Evolutionary conservation across 2,113 vertebrate species (phyloP).

Genomic region (Suricata suricatta): DNA sequence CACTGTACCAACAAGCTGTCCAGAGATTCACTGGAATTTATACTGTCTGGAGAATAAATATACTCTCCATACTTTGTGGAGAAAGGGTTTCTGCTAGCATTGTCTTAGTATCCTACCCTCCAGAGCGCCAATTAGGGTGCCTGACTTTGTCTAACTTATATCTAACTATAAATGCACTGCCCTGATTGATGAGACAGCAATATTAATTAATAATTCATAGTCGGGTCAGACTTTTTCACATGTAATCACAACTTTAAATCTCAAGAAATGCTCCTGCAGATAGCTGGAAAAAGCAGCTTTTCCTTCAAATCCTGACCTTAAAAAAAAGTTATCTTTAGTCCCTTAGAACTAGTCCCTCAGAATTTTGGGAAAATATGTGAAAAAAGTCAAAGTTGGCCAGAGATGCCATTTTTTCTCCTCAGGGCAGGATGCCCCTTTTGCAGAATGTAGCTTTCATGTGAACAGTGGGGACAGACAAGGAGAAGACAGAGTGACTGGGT

Average conservation of each 20-base stretch:
- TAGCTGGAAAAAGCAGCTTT: slow-evolving; percentile 22
- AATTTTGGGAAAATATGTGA: slow-evolving; percentile 8
- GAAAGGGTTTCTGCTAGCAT: slow-evolving; percentile 53
- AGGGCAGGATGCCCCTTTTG: neutral
- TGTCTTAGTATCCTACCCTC: slow-evolving; percentile 64
- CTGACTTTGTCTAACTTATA: slow-evolving; percentile 70
- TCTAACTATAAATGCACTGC: slow-evolving; percentile 78
- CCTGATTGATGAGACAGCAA: slow-evolving; percentile 78
- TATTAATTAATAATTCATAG: slow-evolving; percentile 85
- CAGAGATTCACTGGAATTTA: neutral
- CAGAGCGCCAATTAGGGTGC: slow-evolving; percentile 73
- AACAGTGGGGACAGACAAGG: neutral
- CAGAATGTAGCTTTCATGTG: neutral
- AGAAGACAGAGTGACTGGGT: neutral
- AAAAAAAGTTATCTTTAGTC: neutral
- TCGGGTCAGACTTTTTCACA: slow-evolving; percentile 75
- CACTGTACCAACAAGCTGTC: neutral
- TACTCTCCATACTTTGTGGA: neutral
- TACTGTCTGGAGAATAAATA: slow-evolving; percentile 65
- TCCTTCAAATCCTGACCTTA: slow-evolving; percentile 18
- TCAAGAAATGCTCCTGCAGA: slow-evolving; percentile 52
- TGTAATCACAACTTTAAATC: slow-evolving; percentile 81
- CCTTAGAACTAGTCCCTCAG: neutral
- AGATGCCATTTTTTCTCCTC: neutral
- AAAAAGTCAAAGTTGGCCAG: neutral